phyloP scores from a whole-genome alignment of 2,888 invertebrate species.

The Chydorus sphaericus region DNA sequence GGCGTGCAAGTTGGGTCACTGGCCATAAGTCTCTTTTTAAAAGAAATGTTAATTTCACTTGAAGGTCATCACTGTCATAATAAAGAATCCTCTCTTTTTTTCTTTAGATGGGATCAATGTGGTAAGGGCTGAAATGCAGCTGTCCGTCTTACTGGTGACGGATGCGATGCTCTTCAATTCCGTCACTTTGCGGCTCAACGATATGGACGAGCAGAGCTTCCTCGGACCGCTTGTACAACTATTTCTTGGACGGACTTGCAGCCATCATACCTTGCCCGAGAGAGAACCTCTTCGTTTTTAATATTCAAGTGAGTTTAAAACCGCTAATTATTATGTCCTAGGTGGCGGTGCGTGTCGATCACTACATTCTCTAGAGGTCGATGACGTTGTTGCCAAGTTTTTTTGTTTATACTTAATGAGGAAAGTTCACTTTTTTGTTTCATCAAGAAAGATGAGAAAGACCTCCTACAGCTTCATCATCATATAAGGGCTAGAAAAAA shows the following conservation, averaged over 20 bases:
- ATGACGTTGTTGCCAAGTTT: too few relatives aligned
- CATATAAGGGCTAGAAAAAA: too few relatives aligned
- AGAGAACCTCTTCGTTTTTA: slow-evolving; percentile 83
- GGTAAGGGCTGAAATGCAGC: slow-evolving; percentile 79
- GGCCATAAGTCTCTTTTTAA: too few relatives aligned
- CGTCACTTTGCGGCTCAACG: slow-evolving; percentile 78
- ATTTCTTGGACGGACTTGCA: slow-evolving; percentile 78
- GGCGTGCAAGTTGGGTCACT: not conserved
- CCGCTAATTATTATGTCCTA: too few relatives aligned
- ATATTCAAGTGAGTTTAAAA: slow-evolving; percentile 48
- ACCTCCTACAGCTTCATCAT: too few relatives aligned
- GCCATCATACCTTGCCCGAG: slow-evolving; percentile 83
- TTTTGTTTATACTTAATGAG: too few relatives aligned
- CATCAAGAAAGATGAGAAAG: too few relatives aligned
- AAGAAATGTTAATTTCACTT: too few relatives aligned
- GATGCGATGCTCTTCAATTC: slow-evolving; percentile 89
- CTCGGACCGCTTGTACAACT: slow-evolving; percentile 71
- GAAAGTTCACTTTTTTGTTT: too few relatives aligned
- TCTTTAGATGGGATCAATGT: slow-evolving; percentile 76
- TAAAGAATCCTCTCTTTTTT: not conserved
- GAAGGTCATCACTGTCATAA: too few relatives aligned
- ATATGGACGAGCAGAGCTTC: slow-evolving; percentile 85
- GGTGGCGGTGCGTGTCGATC: too few relatives aligned
- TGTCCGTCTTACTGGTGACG: slow-evolving; percentile 77
- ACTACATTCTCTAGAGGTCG: too few relatives aligned